Conservation (phyloP, 2,113 vertebrate genomes). For the Hiodon tergisus region DNA sequence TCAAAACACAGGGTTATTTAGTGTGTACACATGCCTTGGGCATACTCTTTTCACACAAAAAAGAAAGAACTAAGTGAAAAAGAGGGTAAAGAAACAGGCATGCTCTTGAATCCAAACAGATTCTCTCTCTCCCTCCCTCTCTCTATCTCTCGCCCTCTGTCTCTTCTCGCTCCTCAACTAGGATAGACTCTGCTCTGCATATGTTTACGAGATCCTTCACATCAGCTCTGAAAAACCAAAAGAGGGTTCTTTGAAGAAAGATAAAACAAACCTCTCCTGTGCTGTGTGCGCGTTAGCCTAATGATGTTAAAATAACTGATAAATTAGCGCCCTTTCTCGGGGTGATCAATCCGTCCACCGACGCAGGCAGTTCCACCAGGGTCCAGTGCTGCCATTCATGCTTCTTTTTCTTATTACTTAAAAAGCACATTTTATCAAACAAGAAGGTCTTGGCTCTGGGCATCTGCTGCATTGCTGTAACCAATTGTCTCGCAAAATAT, state of each 20-base stretch:
- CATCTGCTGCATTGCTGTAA: constrained; percentile 52
- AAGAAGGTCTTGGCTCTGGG: constrained; percentile 47
- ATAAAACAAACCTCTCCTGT: constrained; percentile 57
- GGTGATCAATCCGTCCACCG: constrained; percentile 50
- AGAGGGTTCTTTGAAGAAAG: constrained; percentile 65
- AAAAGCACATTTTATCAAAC: constrained; percentile 49
- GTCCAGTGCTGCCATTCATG: constrained; percentile 39
- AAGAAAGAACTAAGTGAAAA: constrained; percentile 38
- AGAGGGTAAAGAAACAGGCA: constrained; percentile 55
- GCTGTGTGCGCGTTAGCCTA: constrained; percentile 44
- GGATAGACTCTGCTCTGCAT: constrained; percentile 58
- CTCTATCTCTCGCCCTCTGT: no score
- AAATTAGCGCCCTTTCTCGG: constrained; percentile 47
- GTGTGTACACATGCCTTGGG: constrained; percentile 76
- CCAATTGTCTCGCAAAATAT: constrained; percentile 78
- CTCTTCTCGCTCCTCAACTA: no score
- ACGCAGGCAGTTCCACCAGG: constrained; percentile 44
- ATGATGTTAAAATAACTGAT: constrained; percentile 64
- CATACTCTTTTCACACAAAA: constrained; percentile 50
- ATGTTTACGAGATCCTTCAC: constrained; percentile 78
- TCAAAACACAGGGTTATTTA: constrained; percentile 84
- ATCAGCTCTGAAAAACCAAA: constrained; percentile 52
- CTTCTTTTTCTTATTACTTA: constrained; percentile 51
- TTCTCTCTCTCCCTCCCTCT: constrained; percentile 59
- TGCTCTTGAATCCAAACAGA: constrained; percentile 62